These are phyloP conservation scores for Drosophila repletoides DNA, from an alignment of 1,140 invertebrate species.

Conservation along the genomic window DNA sequence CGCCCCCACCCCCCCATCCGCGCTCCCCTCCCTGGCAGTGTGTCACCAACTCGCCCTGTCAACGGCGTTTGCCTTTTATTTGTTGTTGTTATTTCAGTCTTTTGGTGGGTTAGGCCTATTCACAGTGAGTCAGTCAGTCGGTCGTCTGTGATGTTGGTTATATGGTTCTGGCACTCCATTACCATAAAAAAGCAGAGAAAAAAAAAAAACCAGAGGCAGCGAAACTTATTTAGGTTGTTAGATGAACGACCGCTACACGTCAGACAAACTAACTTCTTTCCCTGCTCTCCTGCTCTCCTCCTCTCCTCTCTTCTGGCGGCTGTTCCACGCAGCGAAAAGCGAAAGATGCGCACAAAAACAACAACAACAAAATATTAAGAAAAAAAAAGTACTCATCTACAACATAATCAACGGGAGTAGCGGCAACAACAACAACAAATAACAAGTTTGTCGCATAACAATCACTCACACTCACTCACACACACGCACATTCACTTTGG, in stretches of 20 bases:
- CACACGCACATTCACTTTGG: not conserved
- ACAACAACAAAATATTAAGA: slow-evolving; percentile 12
- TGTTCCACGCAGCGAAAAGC: no score
- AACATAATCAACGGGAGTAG: slow-evolving; percentile 49
- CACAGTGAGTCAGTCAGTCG: slow-evolving; percentile 51
- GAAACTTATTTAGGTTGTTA: slow-evolving; percentile 72
- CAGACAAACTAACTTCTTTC: slow-evolving; percentile 2
- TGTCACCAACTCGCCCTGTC: slow-evolving; percentile 34
- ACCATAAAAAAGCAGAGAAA: slow-evolving; percentile 42
- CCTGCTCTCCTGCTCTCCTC: slow-evolving; percentile 3
- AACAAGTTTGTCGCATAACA: slow-evolving; percentile 36
- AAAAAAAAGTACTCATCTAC: slow-evolving; percentile 20
- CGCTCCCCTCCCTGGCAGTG: not conserved
- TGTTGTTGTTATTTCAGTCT: slow-evolving; percentile 25
- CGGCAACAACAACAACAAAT: slow-evolving; percentile 15
- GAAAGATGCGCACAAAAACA: slow-evolving; percentile 15
- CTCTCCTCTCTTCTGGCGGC: not conserved
- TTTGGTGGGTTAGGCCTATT: slow-evolving; percentile 52
- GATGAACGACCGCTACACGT: slow-evolving; percentile 64
- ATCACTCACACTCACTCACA: slow-evolving; percentile 13
- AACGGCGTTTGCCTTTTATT: slow-evolving; percentile 48
- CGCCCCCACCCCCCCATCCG: not conserved
- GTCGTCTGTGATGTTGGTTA: slow-evolving; percentile 15
- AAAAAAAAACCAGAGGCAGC: slow-evolving; percentile 46
- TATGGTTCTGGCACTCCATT: slow-evolving; percentile 49